Percentiles rank a stretch among this genome's conserved stretches.
These are phyloP conservation scores for Calypte anna DNA, from an alignment of 2,113 vertebrate genomes.

Conservation along the genomic window DNA sequence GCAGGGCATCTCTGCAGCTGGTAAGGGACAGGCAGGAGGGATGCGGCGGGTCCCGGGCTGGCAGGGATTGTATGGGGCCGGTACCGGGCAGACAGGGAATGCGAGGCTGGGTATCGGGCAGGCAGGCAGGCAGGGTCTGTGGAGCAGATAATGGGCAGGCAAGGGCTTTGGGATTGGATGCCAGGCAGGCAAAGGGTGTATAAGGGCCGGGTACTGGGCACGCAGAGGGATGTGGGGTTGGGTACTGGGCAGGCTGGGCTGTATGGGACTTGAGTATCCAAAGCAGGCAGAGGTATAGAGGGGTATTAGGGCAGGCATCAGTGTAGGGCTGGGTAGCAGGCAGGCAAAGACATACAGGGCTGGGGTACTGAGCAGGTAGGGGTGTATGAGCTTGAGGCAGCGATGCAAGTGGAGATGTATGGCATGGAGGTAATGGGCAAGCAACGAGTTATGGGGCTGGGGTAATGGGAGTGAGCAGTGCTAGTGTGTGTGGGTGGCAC, in stretches of 20 bases:
- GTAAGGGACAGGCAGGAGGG: not conserved
- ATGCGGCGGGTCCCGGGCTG: too few species aligned
- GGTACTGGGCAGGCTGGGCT: not conserved
- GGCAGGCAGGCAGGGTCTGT: not conserved
- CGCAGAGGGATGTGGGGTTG: not conserved
- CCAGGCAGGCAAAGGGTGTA: not conserved
- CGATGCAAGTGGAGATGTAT: accelerated
- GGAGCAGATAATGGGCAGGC: not conserved
- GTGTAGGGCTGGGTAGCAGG: not conserved
- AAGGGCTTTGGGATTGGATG: not conserved
- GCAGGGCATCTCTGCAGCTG: not conserved
- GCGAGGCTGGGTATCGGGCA: not conserved
- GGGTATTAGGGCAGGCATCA: not conserved
- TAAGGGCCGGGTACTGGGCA: not conserved
- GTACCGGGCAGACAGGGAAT: not conserved
- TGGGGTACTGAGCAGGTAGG: not conserved
- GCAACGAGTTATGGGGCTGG: not conserved
- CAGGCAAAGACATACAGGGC: not conserved
- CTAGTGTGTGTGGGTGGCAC: not conserved
- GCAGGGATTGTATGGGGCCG: too few species aligned
- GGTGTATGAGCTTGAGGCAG: not conserved
- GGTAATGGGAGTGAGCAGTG: not conserved
- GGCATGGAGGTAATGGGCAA: not conserved
- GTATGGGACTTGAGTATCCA: not conserved
- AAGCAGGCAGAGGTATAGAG: not conserved